A percentile compares a stretch with the other conserved stretches of the same genome.
phyloP scores from a whole-genome alignment of 2,888 invertebrate genomes.

The Dasypolia templi region DNA sequence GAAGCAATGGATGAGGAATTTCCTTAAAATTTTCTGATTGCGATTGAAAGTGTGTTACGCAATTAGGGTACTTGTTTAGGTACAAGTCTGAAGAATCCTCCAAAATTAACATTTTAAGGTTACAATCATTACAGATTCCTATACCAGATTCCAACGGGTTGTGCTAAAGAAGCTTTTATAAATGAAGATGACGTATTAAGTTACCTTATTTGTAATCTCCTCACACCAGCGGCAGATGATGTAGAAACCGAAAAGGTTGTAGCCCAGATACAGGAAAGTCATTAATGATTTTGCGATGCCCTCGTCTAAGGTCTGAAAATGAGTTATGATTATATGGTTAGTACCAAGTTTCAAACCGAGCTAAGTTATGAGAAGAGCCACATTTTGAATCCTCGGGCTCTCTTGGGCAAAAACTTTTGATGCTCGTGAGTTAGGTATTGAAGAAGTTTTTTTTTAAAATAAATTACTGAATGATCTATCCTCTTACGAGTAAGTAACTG shows the following conservation, averaged over 20 bases:
- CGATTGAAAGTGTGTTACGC: neutral
- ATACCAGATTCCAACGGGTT: neutral
- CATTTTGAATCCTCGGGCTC: conserved; percentile 10
- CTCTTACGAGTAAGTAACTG: neutral
- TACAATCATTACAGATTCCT: neutral
- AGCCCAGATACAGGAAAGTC: conserved; percentile 82
- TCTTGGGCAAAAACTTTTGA: conserved; percentile 2
- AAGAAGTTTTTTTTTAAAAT: no score
- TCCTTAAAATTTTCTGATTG: neutral
- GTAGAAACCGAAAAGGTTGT: conserved; percentile 82
- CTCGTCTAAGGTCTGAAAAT: conserved; percentile 75
- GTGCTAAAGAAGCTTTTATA: neutral
- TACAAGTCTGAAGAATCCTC: neutral
- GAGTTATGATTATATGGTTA: no score
- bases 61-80: neutral
- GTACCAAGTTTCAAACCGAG: no score
- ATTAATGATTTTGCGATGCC: conserved; percentile 79
- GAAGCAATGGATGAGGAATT: neutral
- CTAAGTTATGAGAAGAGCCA: conserved; percentile 16
- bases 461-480: neutral
- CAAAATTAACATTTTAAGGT: neutral
- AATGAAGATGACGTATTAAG: neutral
- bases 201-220: conserved; percentile 83
- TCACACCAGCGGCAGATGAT: conserved; percentile 85
- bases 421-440: conserved; percentile 1